A percentile compares a stretch with the other conserved stretches of the same genome.
Conservation (phyloP, 2,113 vertebrate species). For the Gymnorhina tibicen region DNA sequence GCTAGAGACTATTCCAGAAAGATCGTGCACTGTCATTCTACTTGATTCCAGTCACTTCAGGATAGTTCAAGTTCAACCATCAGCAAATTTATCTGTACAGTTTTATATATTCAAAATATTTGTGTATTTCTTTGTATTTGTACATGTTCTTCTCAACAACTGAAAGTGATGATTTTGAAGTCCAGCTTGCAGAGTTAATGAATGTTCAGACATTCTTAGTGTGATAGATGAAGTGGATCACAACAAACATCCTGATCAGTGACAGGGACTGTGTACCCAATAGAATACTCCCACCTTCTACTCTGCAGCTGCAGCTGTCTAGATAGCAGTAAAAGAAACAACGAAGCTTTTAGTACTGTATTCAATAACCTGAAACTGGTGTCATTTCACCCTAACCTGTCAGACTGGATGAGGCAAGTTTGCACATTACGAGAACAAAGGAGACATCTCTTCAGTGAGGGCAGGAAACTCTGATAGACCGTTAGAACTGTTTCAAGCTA, state of each 20-base stretch:
- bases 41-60: background rate
- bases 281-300: background rate
- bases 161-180: background rate
- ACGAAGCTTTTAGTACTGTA: background rate
- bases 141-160: background rate
- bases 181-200: background rate
- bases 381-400: conserved; percentile 7
- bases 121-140: background rate
- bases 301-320: background rate
- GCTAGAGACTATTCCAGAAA: background rate
- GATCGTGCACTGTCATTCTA: background rate
- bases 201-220: background rate
- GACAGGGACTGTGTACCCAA: background rate
- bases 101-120: background rate
- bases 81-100: background rate
- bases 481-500: background rate
- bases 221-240: background rate
- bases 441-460: background rate
- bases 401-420: conserved; percentile 9
- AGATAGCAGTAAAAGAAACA: background rate
- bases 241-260: background rate
- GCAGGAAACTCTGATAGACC: background rate
- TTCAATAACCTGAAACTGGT: conserved; percentile 20
- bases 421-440: conserved; percentile 15
- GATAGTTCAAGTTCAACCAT: background rate